Evolutionary conservation across 23 tunicate species (phyloP), one percentile per base, ranked within the genome.

Genomic region (Ciona savignyi): DNA sequence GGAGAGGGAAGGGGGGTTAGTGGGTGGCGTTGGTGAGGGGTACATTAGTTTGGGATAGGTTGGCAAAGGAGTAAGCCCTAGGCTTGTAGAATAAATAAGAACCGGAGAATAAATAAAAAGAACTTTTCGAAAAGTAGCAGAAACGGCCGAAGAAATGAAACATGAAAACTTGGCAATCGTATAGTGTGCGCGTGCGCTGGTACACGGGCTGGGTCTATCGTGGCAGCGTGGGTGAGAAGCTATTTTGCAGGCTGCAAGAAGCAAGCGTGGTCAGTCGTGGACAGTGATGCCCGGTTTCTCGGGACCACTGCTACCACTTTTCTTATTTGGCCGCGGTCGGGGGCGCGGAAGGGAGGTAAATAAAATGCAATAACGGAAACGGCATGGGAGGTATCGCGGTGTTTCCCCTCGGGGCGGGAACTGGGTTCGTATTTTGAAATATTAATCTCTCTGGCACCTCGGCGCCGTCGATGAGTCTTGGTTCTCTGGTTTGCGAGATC

Each of bases 221-320:
- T 42, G 56, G 56, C 56, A 42, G 56, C 56, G 56, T 42, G 56
- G 56, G 56, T 42, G 56, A 42, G 56, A 42, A 42, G 56, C 56
- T 42, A 42, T 42, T 42, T 42, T 42, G 56, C 56, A 42, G 56
- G 56, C 56, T 42, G 56, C 56, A 15, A 6, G 15, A 42, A 42
- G 56, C 56, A 42, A 42, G 56, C 56, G 56, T 42, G 56, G 56
- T 42, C 56, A 15, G 56, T 9, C 15, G 56, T 42, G 56, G 56
- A 9, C 56, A 42, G 56, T 42, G 56, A 6, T 42, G 56, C 56
- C 56, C 9, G 56, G 9, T 42, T 42, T 6, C 56, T 6, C 56
- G 56, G 56, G 11, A 42, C 15, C 56, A 42, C 56, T 42, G 56
- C 15, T 15, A 42, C 56, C 56, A 42, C 56, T 42, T 42, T 42